Evolutionary conservation across 2,888 invertebrate species (phyloP).

Genomic region (Latheticus oryzae): DNA sequence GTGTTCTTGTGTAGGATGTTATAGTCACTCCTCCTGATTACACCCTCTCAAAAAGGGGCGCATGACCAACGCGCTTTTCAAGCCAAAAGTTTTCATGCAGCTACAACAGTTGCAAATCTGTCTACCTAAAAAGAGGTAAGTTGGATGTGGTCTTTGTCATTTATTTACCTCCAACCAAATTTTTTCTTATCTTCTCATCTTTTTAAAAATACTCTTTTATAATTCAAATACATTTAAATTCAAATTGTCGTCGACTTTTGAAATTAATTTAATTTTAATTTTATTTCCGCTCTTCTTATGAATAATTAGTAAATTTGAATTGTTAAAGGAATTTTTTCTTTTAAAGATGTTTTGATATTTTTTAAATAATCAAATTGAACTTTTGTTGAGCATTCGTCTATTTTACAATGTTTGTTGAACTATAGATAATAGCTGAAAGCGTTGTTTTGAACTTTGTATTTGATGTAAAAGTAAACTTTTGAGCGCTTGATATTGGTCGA

Average conservation of each 20-base stretch:
- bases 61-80: conserved; percentile 49
- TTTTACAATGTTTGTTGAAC: conserved; percentile 6
- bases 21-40: conserved; percentile 54
- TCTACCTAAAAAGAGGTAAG: conserved; percentile 51
- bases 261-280: no score
- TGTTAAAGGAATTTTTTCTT: no score
- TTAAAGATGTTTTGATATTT: no score
- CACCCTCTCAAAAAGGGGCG: conserved; percentile 49
- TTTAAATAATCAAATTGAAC: no score
- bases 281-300: no score
- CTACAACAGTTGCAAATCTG: conserved; percentile 52
- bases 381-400: conserved; percentile 3
- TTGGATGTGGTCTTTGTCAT: conserved; percentile 42
- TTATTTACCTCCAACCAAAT: not conserved
- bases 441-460: conserved; percentile 9
- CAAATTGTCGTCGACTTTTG: no score
- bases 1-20: conserved; percentile 48
- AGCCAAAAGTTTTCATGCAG: conserved; percentile 51
- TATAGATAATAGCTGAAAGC: conserved; percentile 9
- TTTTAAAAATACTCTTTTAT: no score
- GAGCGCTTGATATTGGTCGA: not conserved
- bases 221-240: no score
- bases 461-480: conserved; percentile 10
- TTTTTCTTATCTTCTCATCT: not conserved
- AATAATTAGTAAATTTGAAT: no score